phyloP scores from a whole-genome alignment of 2,888 invertebrate species.

The Myopa tessellatipennis region DNA sequence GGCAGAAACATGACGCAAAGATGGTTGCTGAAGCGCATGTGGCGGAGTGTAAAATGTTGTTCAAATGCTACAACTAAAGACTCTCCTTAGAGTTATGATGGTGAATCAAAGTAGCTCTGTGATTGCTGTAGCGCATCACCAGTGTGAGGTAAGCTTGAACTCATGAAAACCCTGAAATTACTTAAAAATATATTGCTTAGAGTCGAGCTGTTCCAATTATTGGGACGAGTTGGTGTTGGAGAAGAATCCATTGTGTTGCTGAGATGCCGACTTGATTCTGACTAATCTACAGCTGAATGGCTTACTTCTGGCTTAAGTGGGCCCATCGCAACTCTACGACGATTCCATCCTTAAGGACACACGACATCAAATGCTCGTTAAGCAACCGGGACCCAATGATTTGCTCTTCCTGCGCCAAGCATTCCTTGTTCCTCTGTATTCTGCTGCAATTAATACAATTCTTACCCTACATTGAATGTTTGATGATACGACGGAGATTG shows the following conservation, averaged over 20 bases:
- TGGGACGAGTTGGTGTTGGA: neutral
- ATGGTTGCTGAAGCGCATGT: neutral
- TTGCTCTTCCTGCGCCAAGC: neutral
- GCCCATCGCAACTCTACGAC: neutral
- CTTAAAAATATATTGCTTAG: neutral
- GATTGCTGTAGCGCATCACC: neutral
- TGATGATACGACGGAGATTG: neutral
- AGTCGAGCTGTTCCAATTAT: neutral
- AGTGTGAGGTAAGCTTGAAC: neutral
- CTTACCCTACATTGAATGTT: slow-evolving; percentile 15
- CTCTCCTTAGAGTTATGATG: neutral
- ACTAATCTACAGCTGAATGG: slow-evolving; percentile 26
- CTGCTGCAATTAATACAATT: neutral
- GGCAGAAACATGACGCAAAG: neutral
- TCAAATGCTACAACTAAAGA: neutral
- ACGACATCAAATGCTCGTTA: neutral
- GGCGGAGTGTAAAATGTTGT: no score
- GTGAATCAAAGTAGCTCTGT: slow-evolving; percentile 1
- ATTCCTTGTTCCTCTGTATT: neutral
- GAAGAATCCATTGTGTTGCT: no score
- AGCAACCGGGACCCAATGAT: slow-evolving; percentile 12
- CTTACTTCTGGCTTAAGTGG: slow-evolving; percentile 10
- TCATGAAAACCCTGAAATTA: slow-evolving; percentile 20
- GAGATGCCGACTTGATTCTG: neutral
- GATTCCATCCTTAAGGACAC: neutral